Evolutionary conservation across 2,113 vertebrate species (phyloP), one percentile per base, ranked within the genome.

Genomic region (Tricholaema leucomelas): DNA sequence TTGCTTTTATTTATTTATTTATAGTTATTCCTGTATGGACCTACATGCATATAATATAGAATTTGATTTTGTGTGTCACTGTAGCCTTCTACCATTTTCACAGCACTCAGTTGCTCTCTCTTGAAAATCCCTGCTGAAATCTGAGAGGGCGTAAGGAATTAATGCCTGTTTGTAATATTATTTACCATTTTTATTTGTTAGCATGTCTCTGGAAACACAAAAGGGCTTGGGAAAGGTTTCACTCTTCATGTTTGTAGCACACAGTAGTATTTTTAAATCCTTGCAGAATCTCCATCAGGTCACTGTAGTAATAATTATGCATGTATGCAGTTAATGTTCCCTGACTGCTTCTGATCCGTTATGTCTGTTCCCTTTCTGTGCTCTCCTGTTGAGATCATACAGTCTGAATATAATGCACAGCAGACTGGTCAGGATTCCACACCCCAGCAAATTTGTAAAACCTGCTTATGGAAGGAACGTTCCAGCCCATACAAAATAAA

Each of bases 261-360:
- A 20, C 58, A 82, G 83, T 54, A 83, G 64, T 33, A 3, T 85
- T 87, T n/a, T 66, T 30, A 88, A 91, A 94, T 38, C 94, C 90
- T 90, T 87, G 67, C 63, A 64, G 52, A 81, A 96, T 96, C 93
- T 94, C 80, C 85, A 80, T 93, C 83, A 85, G 88, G 79, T 93
- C 96, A 80, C 93, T 73, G 73, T 81, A 80, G 87, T 74, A 90
- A 85, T 96, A 90, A 96, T 95, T 95, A 86, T 96, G 93, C 70
- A 78, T 81, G 27, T 81, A 72, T 93, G 73, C 77, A 94, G 90
- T 94, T 96, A 96, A 97, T 97, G 96, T 96, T 96, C 96, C 94
- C 85, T 92, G 91, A 72, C 84, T 95, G 77, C 66, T 46, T 85
- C 81, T 73, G 77, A 87, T 88, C 79, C 50, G 36, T 79, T 12